phyloP scores from a whole-genome alignment of 2,113 vertebrate species.

The Furnarius figulus region DNA sequence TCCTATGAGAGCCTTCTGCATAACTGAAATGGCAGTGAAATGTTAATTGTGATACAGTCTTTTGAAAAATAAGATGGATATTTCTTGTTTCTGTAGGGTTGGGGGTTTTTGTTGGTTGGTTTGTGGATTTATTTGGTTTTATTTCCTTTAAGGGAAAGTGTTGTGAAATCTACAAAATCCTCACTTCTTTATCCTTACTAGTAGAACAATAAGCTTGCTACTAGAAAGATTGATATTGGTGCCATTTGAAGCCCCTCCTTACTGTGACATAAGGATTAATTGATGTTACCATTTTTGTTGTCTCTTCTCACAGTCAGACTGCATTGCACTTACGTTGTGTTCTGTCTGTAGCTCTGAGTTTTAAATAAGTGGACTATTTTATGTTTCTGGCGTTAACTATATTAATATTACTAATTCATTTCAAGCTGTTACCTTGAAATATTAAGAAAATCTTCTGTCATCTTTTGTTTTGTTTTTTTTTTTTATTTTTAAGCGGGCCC shows the following conservation, averaged over 20 bases:
- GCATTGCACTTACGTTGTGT: neutral
- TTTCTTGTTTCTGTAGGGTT: neutral
- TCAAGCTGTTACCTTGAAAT: neutral
- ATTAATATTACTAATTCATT: neutral
- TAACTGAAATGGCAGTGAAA: neutral
- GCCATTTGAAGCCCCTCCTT: neutral
- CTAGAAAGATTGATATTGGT: neutral
- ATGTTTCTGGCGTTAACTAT: neutral
- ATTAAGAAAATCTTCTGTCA: neutral
- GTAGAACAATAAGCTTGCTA: neutral
- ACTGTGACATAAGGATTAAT: neutral
- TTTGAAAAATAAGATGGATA: neutral
- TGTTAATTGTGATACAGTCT: neutral
- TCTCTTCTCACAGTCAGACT: neutral
- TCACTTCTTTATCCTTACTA: neutral
- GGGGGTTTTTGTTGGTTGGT: neutral
- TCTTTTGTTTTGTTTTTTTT: neutral
- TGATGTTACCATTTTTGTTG: neutral
- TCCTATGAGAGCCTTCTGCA: neutral
- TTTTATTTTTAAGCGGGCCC: conserved; percentile 81
- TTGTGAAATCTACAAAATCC: neutral
- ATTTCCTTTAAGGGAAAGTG: neutral
- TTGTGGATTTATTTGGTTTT: neutral
- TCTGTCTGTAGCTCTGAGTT: neutral
- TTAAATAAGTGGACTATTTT: neutral